phyloP scores from a whole-genome alignment of 1,140 invertebrate genomes.

The Hypsibius dujardini region DNA sequence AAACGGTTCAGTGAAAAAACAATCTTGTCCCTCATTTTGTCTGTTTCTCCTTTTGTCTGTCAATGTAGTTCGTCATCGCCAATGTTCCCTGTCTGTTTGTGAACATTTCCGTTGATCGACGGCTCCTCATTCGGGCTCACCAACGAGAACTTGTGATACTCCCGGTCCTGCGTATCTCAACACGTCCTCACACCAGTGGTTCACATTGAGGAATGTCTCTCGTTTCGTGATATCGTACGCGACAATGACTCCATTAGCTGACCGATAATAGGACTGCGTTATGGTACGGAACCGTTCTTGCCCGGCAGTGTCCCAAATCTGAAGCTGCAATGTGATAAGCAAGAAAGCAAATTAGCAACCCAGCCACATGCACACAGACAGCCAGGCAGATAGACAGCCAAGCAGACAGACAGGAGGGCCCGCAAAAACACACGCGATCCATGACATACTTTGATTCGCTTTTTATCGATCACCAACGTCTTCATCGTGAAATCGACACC shows the following conservation, averaged over 20 bases:
- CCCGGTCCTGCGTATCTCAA: constrained; percentile 72
- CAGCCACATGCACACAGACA: too few relatives aligned
- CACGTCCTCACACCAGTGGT: constrained; percentile 86
- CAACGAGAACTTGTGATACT: constrained; percentile 69
- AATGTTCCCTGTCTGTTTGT: too few relatives aligned
- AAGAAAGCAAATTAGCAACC: too few relatives aligned
- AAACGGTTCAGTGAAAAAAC: constrained; percentile 7
- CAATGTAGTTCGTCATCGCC: too few relatives aligned
- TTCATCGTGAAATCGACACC: constrained; percentile 95
- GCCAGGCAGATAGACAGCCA: too few relatives aligned
- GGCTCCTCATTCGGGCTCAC: constrained; percentile 39
- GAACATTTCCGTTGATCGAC: too few relatives aligned
- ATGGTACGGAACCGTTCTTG: constrained; percentile 60
- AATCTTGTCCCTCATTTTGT: background rate
- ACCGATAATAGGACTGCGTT: constrained; percentile 43
- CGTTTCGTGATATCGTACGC: constrained; percentile 82
- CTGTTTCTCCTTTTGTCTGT: background rate
- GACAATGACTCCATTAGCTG: constrained; percentile 42
- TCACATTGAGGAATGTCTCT: constrained; percentile 65
- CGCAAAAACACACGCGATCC: too few relatives aligned
- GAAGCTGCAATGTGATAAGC: constrained; percentile 59
- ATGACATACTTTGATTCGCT: constrained; percentile 86
- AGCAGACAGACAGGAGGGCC: too few relatives aligned
- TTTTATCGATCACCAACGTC: constrained; percentile 72
- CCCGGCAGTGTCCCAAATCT: constrained; percentile 88